phyloP scores from a whole-genome alignment of 2,113 vertebrate species.

The Xerus inauris region DNA sequence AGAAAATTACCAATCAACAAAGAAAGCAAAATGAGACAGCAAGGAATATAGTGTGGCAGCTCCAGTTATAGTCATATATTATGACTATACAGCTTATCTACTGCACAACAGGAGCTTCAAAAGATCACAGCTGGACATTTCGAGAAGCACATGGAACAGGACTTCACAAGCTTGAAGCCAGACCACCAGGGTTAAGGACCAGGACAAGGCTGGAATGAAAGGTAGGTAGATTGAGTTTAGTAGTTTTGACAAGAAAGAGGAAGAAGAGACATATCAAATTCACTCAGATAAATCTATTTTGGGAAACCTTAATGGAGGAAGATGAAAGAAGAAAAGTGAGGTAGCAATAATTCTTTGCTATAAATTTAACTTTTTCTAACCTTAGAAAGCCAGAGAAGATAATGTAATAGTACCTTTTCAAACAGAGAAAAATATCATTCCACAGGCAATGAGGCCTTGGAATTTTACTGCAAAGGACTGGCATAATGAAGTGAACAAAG shows the following conservation, averaged over 20 bases:
- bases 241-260: not conserved
- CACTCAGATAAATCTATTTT: not conserved
- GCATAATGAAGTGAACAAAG: not conserved
- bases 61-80: not conserved
- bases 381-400: not conserved
- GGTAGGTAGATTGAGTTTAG: not conserved
- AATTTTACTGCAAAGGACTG: not conserved
- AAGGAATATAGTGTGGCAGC: not conserved
- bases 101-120: rapidly evolving
- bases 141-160: not conserved
- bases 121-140: not conserved
- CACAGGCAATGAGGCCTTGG: not conserved
- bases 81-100: not conserved
- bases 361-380: not conserved
- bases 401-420: not conserved
- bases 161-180: not conserved
- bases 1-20: conserved; percentile 67
- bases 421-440: not conserved
- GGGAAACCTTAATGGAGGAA: not conserved
- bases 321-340: not conserved
- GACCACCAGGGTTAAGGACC: not conserved
- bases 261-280: not conserved
- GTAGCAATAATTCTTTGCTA: not conserved
- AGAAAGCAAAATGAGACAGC: conserved; percentile 58
- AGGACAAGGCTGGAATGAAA: conserved; percentile 29